Evolutionary conservation across 2,888 invertebrate genomes (phyloP), one percentile per base, ranked within the genome.

Genomic region (Patella depressa): DNA sequence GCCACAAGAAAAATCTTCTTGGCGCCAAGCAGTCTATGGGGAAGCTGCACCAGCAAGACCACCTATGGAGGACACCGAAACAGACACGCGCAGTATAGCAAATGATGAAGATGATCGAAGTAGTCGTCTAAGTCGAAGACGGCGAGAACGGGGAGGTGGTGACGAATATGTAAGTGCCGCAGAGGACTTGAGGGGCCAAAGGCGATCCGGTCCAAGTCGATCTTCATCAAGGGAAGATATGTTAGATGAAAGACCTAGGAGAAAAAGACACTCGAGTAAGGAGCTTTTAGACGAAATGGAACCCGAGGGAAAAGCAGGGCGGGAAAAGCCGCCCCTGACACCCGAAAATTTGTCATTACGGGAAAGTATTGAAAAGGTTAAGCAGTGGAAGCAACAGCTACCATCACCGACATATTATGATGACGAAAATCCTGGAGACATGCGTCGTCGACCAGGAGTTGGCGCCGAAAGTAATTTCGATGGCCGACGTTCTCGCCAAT

Each of bases 311-410:
- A 74, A 53, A 24, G 53, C 17, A 34, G 19, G 34, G 53, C 11
- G 70, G 17, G 80, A 81, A 5, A 75, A 80, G 24, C 76, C 84
- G 17, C 84, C 87, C n/a, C 81, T 90, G 70, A 89, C 91, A 14
- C 87, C 88, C 15, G 90, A 90, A 79, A 88, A 86, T 24, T 80
- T 91, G 34, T 86, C 86, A 15, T 79, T 91, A 69, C 86, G 89
- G 71, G 90, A 91, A 53, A 90, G 90, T 82, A 90, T 91, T 59
- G 90, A 90, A 74, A 91, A 91, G 79, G 91, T 90, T n/a, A 86
- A 88, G 45, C 86, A 84, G 59, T 91, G 90, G 90, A 90, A 89
- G 78, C 88, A 89, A 79, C 87, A 89, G 29, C 83, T 91, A 53
- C 86, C 87, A 11, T 78, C 84, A 29, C 82, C 84, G 53, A 80